A percentile compares a stretch with the other conserved stretches of the same genome.
phyloP scores from a whole-genome alignment of 2,797 vertebrate species.

The Pipistrellus kuhlii region DNA sequence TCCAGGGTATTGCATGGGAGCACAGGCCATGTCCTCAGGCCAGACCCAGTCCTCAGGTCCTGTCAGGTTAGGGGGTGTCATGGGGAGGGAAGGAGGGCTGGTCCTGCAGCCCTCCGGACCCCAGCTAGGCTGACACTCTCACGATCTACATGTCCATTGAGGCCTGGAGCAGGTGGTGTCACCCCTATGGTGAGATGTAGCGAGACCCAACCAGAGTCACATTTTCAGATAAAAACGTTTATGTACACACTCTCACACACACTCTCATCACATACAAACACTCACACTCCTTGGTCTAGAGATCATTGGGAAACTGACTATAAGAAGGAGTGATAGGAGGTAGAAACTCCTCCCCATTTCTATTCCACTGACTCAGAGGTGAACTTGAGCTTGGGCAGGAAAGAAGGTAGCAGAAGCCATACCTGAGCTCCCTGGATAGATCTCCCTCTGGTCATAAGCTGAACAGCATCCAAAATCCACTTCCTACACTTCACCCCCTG shows the following conservation, averaged over 20 bases:
- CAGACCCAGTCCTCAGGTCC: conserved; percentile 92
- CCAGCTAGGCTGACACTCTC: background rate
- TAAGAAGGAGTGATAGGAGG: background rate
- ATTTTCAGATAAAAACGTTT: background rate
- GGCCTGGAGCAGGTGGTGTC: background rate
- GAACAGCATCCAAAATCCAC: background rate
- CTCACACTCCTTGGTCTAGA: background rate
- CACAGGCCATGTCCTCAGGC: conserved; percentile 92
- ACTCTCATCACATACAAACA: background rate
- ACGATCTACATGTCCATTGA: background rate
- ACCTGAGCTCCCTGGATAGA: background rate
- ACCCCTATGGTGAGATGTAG: background rate
- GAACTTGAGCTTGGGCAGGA: background rate
- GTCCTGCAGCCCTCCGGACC: background rate
- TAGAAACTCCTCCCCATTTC: background rate
- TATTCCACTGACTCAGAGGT: background rate
- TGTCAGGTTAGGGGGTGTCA: conserved; percentile 76
- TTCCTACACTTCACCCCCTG: background rate
- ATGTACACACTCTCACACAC: background rate
- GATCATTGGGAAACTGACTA: background rate
- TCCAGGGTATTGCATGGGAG: conserved; percentile 90
- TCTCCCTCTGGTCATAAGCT: background rate
- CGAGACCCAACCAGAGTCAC: background rate
- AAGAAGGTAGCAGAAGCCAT: background rate
- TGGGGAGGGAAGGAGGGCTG: too few relatives aligned